A percentile compares a stretch with the other conserved stretches of the same genome.
phyloP scores from a whole-genome alignment of 2,888 invertebrate genomes.

The Sipunculus nudus region DNA sequence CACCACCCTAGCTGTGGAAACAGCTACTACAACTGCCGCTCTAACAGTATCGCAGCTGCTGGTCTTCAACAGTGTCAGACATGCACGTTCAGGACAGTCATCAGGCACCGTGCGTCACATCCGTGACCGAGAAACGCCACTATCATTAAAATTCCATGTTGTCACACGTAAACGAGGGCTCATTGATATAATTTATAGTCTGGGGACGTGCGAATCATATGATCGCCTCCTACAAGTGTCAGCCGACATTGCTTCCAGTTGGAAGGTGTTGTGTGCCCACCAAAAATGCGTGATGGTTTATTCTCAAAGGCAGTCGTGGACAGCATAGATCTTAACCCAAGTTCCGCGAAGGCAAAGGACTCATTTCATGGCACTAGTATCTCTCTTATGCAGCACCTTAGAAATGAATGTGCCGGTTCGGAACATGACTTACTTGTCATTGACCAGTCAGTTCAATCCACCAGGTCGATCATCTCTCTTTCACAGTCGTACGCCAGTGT shows the following conservation, averaged over 20 bases:
- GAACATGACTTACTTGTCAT: too few relatives aligned
- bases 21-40: background rate
- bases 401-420: too few relatives aligned
- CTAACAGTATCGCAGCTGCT: background rate
- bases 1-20: background rate
- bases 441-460: too few relatives aligned
- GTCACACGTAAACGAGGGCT: background rate
- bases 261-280: too few relatives aligned
- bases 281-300: too few relatives aligned
- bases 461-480: too few relatives aligned
- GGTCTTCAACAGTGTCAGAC: conserved; percentile 2
- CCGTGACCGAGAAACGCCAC: background rate
- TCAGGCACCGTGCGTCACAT: background rate
- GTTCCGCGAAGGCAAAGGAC: too few relatives aligned
- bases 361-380: too few relatives aligned
- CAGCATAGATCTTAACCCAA: too few relatives aligned
- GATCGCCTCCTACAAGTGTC: background rate
- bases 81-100: background rate
- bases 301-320: too few relatives aligned
- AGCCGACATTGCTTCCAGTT: background rate
- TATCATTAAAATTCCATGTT: background rate
- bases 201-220: background rate
- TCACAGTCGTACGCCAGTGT: too few relatives aligned
- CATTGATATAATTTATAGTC: background rate
- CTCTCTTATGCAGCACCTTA: too few relatives aligned